phyloP scores from a whole-genome alignment of 2,888 invertebrate species.

The Icerya purchasi region DNA sequence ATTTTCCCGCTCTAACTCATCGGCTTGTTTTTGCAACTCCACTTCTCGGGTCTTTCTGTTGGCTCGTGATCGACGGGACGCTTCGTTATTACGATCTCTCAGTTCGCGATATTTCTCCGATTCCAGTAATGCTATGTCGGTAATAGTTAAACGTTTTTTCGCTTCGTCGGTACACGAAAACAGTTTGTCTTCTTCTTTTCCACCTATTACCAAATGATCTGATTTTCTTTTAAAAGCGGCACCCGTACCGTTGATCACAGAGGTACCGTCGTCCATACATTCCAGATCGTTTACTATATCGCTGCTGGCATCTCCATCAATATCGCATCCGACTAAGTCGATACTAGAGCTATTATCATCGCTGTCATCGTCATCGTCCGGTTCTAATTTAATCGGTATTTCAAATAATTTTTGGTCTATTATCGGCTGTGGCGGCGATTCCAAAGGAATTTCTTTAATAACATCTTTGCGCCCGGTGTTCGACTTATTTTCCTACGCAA shows the following conservation, averaged over 20 bases:
- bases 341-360: no score
- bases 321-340: no score
- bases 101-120: constrained; percentile 38
- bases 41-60: constrained; percentile 40
- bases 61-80: constrained; percentile 48
- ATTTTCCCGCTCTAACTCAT: constrained; percentile 38
- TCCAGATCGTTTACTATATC: no score
- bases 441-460: no score
- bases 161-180: not conserved
- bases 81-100: constrained; percentile 56
- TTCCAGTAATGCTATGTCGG: constrained; percentile 2
- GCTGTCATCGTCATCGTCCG: no score
- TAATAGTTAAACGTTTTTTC: not conserved
- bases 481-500: no score
- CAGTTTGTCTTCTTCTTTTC: not conserved
- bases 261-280: no score
- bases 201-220: not conserved
- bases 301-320: not conserved
- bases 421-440: no score
- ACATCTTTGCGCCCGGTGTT: no score
- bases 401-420: not conserved
- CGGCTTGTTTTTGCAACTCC: constrained; percentile 32
- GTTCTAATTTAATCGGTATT: not conserved
- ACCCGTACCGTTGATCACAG: no score
- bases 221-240: not conserved